Conservation (phyloP, 92 coral and sea anemone species). For the Porites cylindrica region DNA sequence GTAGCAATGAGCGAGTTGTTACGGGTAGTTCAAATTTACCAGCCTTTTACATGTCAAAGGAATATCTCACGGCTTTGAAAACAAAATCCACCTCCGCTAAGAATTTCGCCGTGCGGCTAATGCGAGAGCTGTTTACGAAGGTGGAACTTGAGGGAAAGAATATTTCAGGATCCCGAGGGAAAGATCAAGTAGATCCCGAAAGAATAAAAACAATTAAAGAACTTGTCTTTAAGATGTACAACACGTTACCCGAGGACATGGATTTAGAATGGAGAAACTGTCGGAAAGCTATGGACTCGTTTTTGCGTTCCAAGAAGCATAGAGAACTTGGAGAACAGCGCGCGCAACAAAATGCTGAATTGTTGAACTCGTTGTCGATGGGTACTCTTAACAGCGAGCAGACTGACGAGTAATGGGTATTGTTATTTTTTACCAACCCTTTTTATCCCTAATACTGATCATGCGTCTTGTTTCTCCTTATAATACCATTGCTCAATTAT, state of each 20-base stretch:
- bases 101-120: slow-evolving; percentile 29
- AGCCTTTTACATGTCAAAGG: neutral
- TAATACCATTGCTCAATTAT: too few species aligned
- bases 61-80: neutral
- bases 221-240: slow-evolving; percentile 17
- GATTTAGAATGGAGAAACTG: slow-evolving; percentile 27
- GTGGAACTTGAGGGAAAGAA: slow-evolving; percentile 31
- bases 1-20: neutral
- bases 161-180: slow-evolving; percentile 32
- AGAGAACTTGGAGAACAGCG: neutral
- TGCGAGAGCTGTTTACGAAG: slow-evolving; percentile 19
- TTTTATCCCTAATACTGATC: too few species aligned
- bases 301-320: slow-evolving; percentile 8
- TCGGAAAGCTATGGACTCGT: slow-evolving; percentile 43
- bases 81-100: slow-evolving; percentile 11
- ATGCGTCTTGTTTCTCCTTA: too few species aligned
- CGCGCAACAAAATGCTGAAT: neutral
- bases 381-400: neutral
- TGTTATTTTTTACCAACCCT: too few species aligned
- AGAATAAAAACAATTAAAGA: slow-evolving; percentile 25
- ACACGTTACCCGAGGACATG: slow-evolving; percentile 9
- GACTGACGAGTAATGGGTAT: neutral
- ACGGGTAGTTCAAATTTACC: slow-evolving; percentile 9
- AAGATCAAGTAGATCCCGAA: slow-evolving; percentile 29
- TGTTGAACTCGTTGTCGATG: neutral